A percentile compares a stretch with the other conserved stretches of the same genome.
These are phyloP conservation scores for Drymonia ruficornis DNA, from an alignment of 2,888 invertebrate genomes.

Conservation along the genomic window DNA sequence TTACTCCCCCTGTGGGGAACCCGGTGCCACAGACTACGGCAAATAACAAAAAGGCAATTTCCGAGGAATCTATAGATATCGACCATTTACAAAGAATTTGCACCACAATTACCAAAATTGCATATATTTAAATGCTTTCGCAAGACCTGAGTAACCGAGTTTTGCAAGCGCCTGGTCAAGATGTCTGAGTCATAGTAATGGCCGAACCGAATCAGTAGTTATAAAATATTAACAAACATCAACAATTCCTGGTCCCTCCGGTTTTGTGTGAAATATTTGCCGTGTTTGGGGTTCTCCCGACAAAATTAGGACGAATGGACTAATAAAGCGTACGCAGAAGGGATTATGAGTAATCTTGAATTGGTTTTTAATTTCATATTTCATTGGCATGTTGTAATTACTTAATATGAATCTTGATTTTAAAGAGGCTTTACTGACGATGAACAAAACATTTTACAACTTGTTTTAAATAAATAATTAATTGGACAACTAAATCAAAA, in stretches of 20 bases:
- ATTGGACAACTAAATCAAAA: neutral
- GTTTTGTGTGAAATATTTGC: slow-evolving; percentile 3
- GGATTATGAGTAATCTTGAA: neutral
- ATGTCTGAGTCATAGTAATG: slow-evolving; percentile 44
- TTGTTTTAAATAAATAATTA: neutral
- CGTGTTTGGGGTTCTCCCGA: neutral
- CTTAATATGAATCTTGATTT: neutral
- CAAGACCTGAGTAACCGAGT: slow-evolving; percentile 48
- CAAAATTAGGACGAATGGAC: neutral
- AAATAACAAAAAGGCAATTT: neutral
- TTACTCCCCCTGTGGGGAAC: too few species aligned
- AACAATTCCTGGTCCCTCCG: slow-evolving; percentile 9
- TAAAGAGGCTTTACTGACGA: neutral
- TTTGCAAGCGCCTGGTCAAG: slow-evolving; percentile 46
- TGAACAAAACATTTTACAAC: neutral
- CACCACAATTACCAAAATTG: slow-evolving; percentile 47
- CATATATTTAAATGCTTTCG: slow-evolving; percentile 39
- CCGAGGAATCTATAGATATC: too few species aligned
- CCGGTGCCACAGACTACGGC: too few species aligned
- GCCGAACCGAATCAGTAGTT: slow-evolving; percentile 22
- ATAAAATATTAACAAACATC: slow-evolving; percentile 28
- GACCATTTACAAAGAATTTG: slow-evolving; percentile 14
- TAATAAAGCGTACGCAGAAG: neutral
- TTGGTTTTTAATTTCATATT: neutral
- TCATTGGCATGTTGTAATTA: neutral